phyloP scores from a whole-genome alignment of 2,888 invertebrate genomes.

The Caenorhabditis imperialis region DNA sequence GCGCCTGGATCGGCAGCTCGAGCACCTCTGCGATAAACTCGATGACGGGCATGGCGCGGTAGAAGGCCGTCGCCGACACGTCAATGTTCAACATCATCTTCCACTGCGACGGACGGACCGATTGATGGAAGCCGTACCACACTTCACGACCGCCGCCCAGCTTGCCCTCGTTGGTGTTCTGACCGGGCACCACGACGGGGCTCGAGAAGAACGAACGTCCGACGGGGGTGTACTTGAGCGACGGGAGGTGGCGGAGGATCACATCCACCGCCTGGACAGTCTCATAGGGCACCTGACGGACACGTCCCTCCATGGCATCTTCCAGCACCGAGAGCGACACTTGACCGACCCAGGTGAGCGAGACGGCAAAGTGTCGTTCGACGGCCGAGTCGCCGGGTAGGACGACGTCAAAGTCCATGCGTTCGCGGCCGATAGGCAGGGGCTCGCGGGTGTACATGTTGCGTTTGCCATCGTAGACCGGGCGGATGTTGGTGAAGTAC shows the following conservation, averaged over 20 bases:
- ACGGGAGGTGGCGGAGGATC: constrained; percentile 98
- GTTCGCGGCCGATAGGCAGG: constrained; percentile 94
- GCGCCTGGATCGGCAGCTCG: constrained; percentile 81
- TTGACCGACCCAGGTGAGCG: constrained; percentile 97
- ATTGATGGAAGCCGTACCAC: constrained; percentile 99
- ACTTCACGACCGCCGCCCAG: constrained; percentile 83
- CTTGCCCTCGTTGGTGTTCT: constrained; percentile 84
- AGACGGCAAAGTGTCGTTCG: constrained; percentile 95
- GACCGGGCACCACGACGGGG: constrained; percentile 82
- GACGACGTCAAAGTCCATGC: constrained; percentile 84
- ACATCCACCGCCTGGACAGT: constrained; percentile 95
- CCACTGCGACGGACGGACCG: constrained; percentile 99
- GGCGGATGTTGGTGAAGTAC: constrained; percentile 80
- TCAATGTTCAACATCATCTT: constrained; percentile 98
- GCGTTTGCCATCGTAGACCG: constrained; percentile 98
- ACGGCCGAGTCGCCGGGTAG: constrained; percentile 95
- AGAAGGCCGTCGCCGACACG: constrained; percentile 99
- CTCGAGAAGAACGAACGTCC: constrained; percentile 99
- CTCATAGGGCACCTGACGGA: constrained; percentile 92
- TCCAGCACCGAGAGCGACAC: constrained; percentile 86
- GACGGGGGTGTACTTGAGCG: constrained; percentile 99
- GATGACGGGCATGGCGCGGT: constrained; percentile 99
- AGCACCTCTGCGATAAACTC: constrained; percentile 99
- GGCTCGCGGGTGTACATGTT: constrained; percentile 98
- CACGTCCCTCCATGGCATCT: constrained; percentile 95